These are phyloP conservation scores for Panzeria rudis DNA, from an alignment of 2,888 invertebrate genomes.

Conservation along the genomic window DNA sequence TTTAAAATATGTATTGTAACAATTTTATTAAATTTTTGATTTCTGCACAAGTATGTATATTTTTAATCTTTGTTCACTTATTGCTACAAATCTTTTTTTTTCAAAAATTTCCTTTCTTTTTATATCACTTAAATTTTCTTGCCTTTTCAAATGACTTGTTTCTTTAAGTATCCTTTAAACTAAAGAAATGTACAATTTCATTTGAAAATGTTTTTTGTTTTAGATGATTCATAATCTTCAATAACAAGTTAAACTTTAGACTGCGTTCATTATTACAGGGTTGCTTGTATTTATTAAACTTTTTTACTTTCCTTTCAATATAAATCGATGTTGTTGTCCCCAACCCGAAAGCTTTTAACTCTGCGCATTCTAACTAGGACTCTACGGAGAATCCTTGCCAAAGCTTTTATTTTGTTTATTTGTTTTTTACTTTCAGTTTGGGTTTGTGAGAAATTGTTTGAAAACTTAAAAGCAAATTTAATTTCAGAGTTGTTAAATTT, in stretches of 20 bases:
- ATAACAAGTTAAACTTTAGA: slow-evolving; percentile 61
- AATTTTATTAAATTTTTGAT: slow-evolving; percentile 25
- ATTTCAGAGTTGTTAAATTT: slow-evolving; percentile 34
- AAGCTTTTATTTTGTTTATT: slow-evolving; percentile 26
- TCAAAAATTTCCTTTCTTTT: not conserved
- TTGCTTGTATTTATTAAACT: slow-evolving; percentile 68
- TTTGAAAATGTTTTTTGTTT: slow-evolving; percentile 6
- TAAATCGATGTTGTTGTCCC: slow-evolving; percentile 51
- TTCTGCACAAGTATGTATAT: not conserved
- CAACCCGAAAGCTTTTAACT: slow-evolving; percentile 43
- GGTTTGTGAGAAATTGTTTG: not conserved
- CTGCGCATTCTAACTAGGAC: slow-evolving; percentile 37
- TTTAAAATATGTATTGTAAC: not conserved
- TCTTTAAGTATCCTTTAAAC: not conserved
- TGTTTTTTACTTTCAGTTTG: not conserved
- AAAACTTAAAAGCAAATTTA: slow-evolving; percentile 60
- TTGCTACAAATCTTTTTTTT: not conserved
- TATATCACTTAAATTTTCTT: not conserved
- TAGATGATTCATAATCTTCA: slow-evolving; percentile 57
- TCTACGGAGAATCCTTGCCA: slow-evolving; percentile 36
- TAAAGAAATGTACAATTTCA: slow-evolving; percentile 3
- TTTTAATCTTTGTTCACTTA: not conserved
- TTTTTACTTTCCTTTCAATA: slow-evolving; percentile 23
- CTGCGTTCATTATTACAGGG: slow-evolving; percentile 66
- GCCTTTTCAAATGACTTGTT: not conserved